Conservation (phyloP, 2,888 invertebrate species). For the Calliphora vomitoria region DNA sequence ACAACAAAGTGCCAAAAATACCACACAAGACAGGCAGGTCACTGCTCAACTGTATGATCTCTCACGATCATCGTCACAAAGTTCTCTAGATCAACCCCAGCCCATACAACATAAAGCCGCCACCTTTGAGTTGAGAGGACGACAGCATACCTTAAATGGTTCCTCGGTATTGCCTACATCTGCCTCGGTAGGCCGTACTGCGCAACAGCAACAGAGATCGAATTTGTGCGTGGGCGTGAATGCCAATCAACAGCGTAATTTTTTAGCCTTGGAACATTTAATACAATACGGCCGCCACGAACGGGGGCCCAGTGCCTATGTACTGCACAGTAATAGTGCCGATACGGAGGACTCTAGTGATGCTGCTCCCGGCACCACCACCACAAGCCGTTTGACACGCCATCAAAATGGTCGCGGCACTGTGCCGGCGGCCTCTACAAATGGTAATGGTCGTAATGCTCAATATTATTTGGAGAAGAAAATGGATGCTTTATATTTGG, state of each 20-base stretch:
- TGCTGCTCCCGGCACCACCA: slow-evolving; percentile 75
- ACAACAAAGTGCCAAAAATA: slow-evolving; percentile 75
- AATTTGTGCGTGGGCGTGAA: slow-evolving; percentile 72
- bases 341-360: slow-evolving; percentile 82
- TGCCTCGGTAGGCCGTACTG: slow-evolving; percentile 78
- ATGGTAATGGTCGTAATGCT: slow-evolving; percentile 75
- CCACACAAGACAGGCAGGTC: slow-evolving; percentile 60
- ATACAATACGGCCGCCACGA: slow-evolving; percentile 79
- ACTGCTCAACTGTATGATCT: slow-evolving; percentile 78
- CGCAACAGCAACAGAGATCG: slow-evolving; percentile 76
- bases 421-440: slow-evolving; percentile 80
- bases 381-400: slow-evolving; percentile 69
- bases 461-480: slow-evolving; percentile 84
- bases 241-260: slow-evolving; percentile 78
- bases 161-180: slow-evolving; percentile 76
- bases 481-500: slow-evolving; percentile 84
- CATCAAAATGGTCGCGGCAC: slow-evolving; percentile 81
- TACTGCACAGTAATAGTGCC: slow-evolving; percentile 80
- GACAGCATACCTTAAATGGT: slow-evolving; percentile 69
- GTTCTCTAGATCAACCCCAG: slow-evolving; percentile 78
- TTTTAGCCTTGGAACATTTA: slow-evolving; percentile 82
- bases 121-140: slow-evolving; percentile 80
- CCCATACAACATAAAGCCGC: slow-evolving; percentile 81
- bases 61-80: slow-evolving; percentile 78
- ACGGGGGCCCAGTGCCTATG: slow-evolving; percentile 78